Percentiles rank a stretch among this genome's conserved stretches.
These are phyloP conservation scores for Coreius guichenoti DNA, from an alignment of 2,797 vertebrate species.

Conservation along the genomic window DNA sequence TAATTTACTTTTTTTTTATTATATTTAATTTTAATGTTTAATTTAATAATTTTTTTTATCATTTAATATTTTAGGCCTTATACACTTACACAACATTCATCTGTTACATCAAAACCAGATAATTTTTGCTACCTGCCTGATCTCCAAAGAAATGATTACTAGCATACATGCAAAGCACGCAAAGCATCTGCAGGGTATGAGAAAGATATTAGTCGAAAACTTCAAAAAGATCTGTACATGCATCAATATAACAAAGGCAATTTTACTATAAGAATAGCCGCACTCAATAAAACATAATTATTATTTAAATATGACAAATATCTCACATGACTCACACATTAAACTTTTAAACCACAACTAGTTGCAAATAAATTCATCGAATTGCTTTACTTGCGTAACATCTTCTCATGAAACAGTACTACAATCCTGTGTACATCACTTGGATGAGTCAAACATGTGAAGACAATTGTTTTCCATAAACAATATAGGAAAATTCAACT, in stretches of 20 bases:
- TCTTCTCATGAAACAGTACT: background rate
- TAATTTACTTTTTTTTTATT: background rate
- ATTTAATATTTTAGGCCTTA: background rate
- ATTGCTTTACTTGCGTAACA: background rate
- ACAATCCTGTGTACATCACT: constrained; percentile 16
- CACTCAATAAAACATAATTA: background rate
- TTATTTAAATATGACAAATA: background rate
- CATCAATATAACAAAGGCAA: background rate
- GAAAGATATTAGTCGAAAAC: background rate
- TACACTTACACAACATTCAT: background rate
- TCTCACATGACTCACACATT: background rate
- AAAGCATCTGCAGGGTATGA: background rate
- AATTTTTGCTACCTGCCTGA: background rate
- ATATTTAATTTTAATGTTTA: background rate
- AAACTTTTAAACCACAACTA: background rate
- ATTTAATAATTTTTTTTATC: background rate
- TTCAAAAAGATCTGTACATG: no score
- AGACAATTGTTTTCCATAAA: constrained; percentile 31
- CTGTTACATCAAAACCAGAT: background rate
- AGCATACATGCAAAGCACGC: background rate
- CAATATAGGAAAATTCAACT: background rate
- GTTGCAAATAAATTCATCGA: background rate
- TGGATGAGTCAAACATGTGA: constrained; percentile 4
- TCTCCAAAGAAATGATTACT: background rate
- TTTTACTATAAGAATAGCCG: background rate